phyloP scores from a whole-genome alignment of 2,888 invertebrate genomes.

The Cataglyphis albicans region DNA sequence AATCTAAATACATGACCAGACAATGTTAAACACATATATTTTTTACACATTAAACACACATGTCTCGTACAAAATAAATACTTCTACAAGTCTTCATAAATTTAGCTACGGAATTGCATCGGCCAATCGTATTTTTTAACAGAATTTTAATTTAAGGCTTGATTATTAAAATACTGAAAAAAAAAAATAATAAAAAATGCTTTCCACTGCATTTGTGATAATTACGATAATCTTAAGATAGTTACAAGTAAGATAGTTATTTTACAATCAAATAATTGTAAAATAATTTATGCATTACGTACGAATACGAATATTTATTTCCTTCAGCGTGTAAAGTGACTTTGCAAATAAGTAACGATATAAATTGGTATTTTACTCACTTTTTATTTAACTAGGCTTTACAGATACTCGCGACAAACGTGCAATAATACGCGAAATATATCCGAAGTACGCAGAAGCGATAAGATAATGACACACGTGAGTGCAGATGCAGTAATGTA shows the following conservation, averaged over 20 bases:
- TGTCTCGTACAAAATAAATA: neutral
- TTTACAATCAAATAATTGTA: neutral
- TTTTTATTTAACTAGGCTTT: slow-evolving; percentile 15
- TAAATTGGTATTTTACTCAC: slow-evolving; percentile 26
- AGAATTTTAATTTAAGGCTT: neutral
- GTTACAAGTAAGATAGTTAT: neutral
- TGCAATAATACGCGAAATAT: slow-evolving; percentile 2
- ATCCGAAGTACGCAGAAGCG: slow-evolving; percentile 35
- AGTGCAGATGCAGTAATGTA: slow-evolving; percentile 41
- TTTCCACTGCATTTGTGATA: neutral
- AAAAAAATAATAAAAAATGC: neutral
- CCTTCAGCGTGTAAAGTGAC: neutral
- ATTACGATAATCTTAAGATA: neutral
- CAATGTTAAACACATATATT: neutral
- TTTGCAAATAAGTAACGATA: neutral
- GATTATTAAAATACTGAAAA: neutral
- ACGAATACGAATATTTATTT: neutral
- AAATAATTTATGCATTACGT: neutral
- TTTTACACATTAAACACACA: neutral
- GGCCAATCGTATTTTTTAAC: neutral
- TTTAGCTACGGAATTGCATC: neutral
- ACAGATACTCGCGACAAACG: slow-evolving; percentile 11
- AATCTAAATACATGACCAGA: neutral
- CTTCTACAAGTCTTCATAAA: neutral
- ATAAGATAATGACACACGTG: slow-evolving; percentile 47